These are phyloP conservation scores for Drosophila antonietae DNA, from an alignment of 2,888 invertebrate genomes.

Conservation along the genomic window DNA sequence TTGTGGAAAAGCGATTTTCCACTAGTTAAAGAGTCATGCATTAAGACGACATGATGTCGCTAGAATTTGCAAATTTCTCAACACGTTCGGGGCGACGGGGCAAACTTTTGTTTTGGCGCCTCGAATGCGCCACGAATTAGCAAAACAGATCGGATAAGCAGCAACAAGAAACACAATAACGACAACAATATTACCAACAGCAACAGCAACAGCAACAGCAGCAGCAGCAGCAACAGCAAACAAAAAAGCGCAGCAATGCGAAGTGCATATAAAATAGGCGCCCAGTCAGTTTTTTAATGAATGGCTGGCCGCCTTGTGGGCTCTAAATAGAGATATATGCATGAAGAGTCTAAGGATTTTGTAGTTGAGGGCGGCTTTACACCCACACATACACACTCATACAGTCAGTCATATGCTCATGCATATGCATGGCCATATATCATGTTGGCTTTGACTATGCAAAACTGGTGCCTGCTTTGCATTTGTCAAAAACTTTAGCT, in stretches of 20 bases:
- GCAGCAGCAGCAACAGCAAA: conserved; percentile 26
- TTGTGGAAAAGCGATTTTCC: conserved; percentile 55
- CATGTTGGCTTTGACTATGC: conserved; percentile 56
- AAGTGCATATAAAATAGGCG: conserved; percentile 66
- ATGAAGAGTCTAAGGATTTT: conserved; percentile 40
- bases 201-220: not conserved
- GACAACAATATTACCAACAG: conserved; percentile 17
- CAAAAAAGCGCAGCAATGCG: conserved; percentile 45
- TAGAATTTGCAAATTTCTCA: conserved; percentile 55
- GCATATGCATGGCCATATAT: conserved; percentile 59
- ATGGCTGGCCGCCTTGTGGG: conserved; percentile 49
- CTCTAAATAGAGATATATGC: conserved; percentile 16
- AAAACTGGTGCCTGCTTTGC: conserved; percentile 50
- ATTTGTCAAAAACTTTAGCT: conserved; percentile 55
- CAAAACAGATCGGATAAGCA: conserved; percentile 82
- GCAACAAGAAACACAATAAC: conserved; percentile 18
- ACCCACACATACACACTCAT: not conserved
- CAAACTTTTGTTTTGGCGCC: conserved; percentile 73
- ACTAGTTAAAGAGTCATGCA: conserved; percentile 19
- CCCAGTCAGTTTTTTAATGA: conserved; percentile 69
- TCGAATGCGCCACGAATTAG: conserved; percentile 79
- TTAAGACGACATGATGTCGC: conserved; percentile 21
- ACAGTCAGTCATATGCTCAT: conserved; percentile 19
- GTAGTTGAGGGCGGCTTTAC: conserved; percentile 1
- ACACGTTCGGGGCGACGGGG: conserved; percentile 61